Evolutionary conservation across 2,888 invertebrate species (phyloP), one percentile per base, ranked within the genome.

Genomic region (Drosophila mercatorum): DNA sequence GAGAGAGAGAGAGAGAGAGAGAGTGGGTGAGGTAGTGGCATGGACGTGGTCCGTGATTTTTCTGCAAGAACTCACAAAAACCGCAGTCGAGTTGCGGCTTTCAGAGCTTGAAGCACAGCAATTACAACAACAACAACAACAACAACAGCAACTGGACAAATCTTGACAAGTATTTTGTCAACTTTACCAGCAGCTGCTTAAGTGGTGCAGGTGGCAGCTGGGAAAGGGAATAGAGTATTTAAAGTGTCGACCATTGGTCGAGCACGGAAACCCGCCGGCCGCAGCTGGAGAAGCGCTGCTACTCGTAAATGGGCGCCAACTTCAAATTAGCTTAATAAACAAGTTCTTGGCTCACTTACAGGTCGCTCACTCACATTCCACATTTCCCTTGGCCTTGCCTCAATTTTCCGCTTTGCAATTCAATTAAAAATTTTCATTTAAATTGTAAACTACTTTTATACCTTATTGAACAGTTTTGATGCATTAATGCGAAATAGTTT

Each of bases 351-450:
- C 56, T 57, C 52, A 68, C 47, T 73, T 57, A 17, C 36, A 46
- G 52, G 38, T 34, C 0, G 10, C 5, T n/a, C 38, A 22, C 14
- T 0, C 2, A 6, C 28, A 0, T 0, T 5, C 12, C 43, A 3
- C 12, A 12, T 22, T 17, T 38, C 0, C 46, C 17, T 47, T 17
- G 22, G 34, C 28, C 17, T 1, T 8, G 38, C 11, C 5, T 22
- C 56, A 22, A 57, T 4, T 14, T 47, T n/a, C 26, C 57, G 36
- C 55, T 68, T 62, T 64, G 80, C 71, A 78, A 90, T 86, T 90
- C 76, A 89, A 91, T 91, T 90, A 81, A 84, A 84, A 91, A 91
- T 91, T 90, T 86, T 80, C 90, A 91, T 91, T 90, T 90, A 88
- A 90, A 89, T 89, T 88, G 89, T 81, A 82, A 88, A 90, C 86